phyloP scores from a whole-genome alignment of 1,140 invertebrate genomes.

The Bombus superbus region DNA sequence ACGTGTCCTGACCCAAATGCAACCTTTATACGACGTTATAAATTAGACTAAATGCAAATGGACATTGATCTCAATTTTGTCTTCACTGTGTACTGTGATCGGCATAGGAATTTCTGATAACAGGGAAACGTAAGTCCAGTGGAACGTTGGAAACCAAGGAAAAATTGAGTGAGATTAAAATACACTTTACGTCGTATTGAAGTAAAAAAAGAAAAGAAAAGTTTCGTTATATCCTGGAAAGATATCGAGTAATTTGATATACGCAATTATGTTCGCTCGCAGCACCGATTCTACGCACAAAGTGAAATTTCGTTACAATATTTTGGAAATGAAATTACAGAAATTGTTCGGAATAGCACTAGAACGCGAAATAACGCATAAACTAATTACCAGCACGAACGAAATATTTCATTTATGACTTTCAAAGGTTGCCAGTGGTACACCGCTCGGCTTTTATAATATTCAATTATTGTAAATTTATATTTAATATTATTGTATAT shows the following conservation, averaged over 20 bases:
- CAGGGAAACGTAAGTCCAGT: not conserved
- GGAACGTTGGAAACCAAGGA: not conserved
- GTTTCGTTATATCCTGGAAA: not conserved
- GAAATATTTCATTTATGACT: not conserved
- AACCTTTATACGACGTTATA: conserved; percentile 16
- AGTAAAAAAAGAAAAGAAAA: too few relatives aligned
- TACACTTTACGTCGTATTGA: not conserved
- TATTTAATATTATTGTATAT: not conserved
- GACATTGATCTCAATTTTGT: not conserved
- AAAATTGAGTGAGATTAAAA: not conserved
- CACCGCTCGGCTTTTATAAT: not conserved
- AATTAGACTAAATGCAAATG: conserved; percentile 2
- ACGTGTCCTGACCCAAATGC: not conserved
- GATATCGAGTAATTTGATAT: not conserved
- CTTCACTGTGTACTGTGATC: too few relatives aligned
- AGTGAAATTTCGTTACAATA: not conserved
- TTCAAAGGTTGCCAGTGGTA: not conserved
- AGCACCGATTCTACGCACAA: rapidly evolving
- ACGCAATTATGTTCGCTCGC: not conserved
- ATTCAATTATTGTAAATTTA: not conserved
- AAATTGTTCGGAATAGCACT: not conserved
- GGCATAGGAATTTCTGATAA: not conserved
- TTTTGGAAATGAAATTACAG: not conserved
- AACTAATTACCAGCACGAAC: not conserved
- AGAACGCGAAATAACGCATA: not conserved